These are phyloP conservation scores for Pristionchus entomophagus DNA, from an alignment of 2,888 invertebrate genomes.

Conservation along the genomic window DNA sequence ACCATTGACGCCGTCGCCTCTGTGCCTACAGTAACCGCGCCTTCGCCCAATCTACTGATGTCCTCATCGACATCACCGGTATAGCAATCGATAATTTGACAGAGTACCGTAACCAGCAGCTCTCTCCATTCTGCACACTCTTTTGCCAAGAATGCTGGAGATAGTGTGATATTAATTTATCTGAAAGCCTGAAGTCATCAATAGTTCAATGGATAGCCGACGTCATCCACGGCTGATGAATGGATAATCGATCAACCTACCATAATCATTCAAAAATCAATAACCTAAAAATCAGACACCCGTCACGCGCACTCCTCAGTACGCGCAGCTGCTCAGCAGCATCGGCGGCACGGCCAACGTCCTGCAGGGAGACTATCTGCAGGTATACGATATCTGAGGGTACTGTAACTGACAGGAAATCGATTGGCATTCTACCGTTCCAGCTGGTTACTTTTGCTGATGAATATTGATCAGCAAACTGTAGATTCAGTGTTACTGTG, in stretches of 20 bases:
- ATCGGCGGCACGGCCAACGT: slow-evolving; percentile 66
- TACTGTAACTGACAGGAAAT: no score
- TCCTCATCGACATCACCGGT: slow-evolving; percentile 76
- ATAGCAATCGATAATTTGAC: no score
- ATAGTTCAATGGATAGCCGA: no score
- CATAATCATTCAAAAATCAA: background rate
- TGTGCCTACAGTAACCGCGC: background rate
- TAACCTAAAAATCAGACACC: background rate
- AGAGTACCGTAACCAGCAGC: slow-evolving; percentile 22
- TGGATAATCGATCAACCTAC: no score
- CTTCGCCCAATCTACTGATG: slow-evolving; percentile 46
- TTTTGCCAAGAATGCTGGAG: no score
- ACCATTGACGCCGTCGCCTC: background rate
- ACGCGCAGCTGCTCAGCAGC: slow-evolving; percentile 9
- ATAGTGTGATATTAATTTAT: no score
- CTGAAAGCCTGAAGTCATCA: no score
- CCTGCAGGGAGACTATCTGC: slow-evolving; percentile 59
- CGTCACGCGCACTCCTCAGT: background rate
- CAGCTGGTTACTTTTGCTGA: no score
- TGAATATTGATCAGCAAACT: background rate
- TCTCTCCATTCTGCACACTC: background rate
- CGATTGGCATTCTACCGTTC: no score
- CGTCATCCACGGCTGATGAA: background rate
- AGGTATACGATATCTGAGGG: no score
- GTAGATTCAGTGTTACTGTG: slow-evolving; percentile 4